These are phyloP conservation scores for Otolemur garnettii DNA, from an alignment of 2,113 vertebrate species.

Conservation along the genomic window DNA sequence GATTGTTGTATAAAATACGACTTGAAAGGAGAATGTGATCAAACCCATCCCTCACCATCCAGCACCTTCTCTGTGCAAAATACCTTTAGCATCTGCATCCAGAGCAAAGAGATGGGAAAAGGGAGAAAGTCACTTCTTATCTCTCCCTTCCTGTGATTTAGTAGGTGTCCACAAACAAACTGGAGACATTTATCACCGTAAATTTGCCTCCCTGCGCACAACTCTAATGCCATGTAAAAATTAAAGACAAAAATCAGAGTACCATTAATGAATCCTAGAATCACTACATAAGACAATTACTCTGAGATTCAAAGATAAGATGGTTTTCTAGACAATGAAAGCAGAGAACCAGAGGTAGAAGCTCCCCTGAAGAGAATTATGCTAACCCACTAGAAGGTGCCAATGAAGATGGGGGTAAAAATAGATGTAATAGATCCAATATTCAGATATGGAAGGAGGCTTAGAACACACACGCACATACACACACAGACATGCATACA, in stretches of 20 bases:
- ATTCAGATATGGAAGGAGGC: background rate
- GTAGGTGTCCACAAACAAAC: background rate
- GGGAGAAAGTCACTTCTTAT: background rate
- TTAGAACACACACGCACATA: background rate
- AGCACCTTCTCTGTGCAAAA: background rate
- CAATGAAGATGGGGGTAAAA: background rate
- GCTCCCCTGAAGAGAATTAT: background rate
- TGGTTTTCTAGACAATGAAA: background rate
- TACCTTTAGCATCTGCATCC: background rate
- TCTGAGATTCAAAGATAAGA: background rate
- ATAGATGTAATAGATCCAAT: too few relatives aligned
- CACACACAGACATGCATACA: background rate
- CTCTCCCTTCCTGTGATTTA: background rate
- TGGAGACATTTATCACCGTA: background rate
- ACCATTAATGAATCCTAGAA: slow-evolving; percentile 4
- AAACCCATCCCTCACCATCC: background rate
- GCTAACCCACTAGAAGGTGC: background rate
- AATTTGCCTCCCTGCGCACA: background rate
- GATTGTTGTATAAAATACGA: background rate
- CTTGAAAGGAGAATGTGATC: background rate
- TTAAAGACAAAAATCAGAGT: background rate
- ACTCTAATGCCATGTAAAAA: background rate
- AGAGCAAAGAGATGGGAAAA: background rate
- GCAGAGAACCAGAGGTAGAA: background rate
- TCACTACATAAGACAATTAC: background rate